These are phyloP conservation scores for Clarias batrachus DNA, from an alignment of 2,113 vertebrate species.

Conservation along the genomic window DNA sequence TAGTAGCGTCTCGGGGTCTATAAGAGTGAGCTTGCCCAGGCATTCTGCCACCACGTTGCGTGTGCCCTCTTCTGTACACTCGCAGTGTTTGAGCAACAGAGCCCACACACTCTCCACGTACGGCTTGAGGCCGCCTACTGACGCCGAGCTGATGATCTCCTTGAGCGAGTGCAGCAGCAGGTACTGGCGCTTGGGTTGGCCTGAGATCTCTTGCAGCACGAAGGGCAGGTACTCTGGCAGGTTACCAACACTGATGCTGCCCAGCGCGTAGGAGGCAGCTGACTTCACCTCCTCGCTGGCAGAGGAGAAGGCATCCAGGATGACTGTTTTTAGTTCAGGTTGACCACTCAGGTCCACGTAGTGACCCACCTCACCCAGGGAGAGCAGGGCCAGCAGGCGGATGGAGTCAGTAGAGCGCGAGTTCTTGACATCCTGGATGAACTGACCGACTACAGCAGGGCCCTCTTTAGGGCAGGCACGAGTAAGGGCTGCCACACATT, in stretches of 20 bases:
- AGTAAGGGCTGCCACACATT: conserved; percentile 96
- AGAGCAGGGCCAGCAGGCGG: conserved; percentile 90
- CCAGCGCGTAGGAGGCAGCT: conserved; percentile 92
- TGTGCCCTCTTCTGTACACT: conserved; percentile 97
- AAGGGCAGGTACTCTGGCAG: conserved; percentile 98
- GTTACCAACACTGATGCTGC: conserved; percentile 96
- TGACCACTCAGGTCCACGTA: conserved; percentile 97
- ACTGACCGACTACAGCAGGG: conserved; percentile 94
- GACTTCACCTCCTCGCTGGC: conserved; percentile 98
- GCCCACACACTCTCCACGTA: conserved; percentile 97
- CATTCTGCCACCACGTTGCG: conserved; percentile 98
- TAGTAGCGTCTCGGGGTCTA: conserved; percentile 94
- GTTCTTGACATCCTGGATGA: conserved; percentile 99
- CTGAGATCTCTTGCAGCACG: conserved; percentile 96
- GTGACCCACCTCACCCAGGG: conserved; percentile 95
- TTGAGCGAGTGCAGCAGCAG: conserved; percentile 97
- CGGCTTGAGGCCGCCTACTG: conserved; percentile 90
- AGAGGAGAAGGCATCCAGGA: conserved; percentile 96
- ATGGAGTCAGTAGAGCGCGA: conserved; percentile 97
- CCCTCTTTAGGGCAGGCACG: conserved; percentile 93
- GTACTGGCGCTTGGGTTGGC: conserved; percentile 94
- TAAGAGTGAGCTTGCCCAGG: conserved; percentile 93
- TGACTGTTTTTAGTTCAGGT: conserved; percentile 94
- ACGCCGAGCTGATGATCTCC: conserved; percentile 96
- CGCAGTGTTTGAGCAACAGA: conserved; percentile 93